These are phyloP conservation scores for Crepidodera aurea DNA, from an alignment of 2,888 invertebrate genomes.

Conservation along the genomic window DNA sequence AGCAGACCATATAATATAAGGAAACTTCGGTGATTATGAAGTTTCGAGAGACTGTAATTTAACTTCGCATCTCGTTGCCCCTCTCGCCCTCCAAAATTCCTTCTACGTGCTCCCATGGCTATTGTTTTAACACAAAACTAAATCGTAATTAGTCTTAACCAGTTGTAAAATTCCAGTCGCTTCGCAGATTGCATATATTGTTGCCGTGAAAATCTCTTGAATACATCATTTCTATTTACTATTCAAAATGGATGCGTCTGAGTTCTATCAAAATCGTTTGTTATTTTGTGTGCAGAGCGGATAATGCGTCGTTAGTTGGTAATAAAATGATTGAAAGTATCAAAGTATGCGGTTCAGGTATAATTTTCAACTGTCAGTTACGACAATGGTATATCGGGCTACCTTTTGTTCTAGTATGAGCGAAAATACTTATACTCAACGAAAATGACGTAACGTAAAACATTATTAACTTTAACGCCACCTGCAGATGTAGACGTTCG, in stretches of 20 bases:
- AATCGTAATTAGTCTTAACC: slow-evolving; percentile 34
- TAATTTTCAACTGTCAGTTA: too few relatives aligned
- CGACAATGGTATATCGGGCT: too few relatives aligned
- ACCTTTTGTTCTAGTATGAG: too few relatives aligned
- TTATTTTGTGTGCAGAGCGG: too few relatives aligned
- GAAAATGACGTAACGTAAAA: too few relatives aligned
- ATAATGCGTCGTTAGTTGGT: neutral
- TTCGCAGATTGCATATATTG: neutral
- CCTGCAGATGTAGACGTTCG: too few relatives aligned
- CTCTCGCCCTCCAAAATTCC: neutral
- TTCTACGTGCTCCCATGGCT: slow-evolving; percentile 4
- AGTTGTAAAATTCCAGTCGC: slow-evolving; percentile 26
- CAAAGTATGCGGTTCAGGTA: too few relatives aligned
- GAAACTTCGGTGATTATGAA: slow-evolving; percentile 41
- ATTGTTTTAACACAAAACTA: slow-evolving; percentile 33
- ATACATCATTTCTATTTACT: neutral
- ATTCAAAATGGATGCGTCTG: neutral
- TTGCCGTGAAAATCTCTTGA: neutral
- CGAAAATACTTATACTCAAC: too few relatives aligned
- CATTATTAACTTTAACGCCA: too few relatives aligned
- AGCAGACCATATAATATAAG: slow-evolving; percentile 34
- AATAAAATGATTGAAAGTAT: slow-evolving; percentile 4
- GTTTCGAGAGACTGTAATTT: slow-evolving; percentile 35
- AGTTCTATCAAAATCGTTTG: neutral
- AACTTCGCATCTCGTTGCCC: slow-evolving; percentile 26